Evolutionary conservation across 2,888 invertebrate species (phyloP).

Genomic region (Xanthia togata): DNA sequence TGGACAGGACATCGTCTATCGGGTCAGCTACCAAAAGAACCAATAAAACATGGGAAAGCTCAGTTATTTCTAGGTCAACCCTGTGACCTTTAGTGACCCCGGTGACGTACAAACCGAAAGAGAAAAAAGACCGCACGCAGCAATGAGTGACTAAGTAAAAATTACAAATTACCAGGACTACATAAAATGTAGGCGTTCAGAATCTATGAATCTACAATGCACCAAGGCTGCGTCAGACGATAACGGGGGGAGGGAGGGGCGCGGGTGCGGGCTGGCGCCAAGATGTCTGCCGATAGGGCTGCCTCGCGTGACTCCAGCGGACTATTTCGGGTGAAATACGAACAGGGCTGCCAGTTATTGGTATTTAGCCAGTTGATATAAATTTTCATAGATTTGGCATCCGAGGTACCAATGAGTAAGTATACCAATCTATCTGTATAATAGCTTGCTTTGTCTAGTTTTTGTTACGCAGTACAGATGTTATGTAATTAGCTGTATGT

Average conservation of each 20-base stretch:
- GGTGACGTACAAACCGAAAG: constrained; percentile 11
- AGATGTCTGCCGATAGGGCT: constrained; percentile 83
- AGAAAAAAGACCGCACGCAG: constrained; percentile 29
- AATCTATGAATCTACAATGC: constrained; percentile 72
- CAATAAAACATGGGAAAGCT: neutral
- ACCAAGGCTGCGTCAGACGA: constrained; percentile 70
- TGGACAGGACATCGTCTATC: too few relatives aligned
- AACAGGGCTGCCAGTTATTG: constrained; percentile 68
- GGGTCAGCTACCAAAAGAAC: neutral
- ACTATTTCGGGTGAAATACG: constrained; percentile 72
- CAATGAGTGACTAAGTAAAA: constrained; percentile 50
- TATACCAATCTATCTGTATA: constrained; percentile 35
- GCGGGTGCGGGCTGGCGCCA: constrained; percentile 72
- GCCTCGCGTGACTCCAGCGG: constrained; percentile 75
- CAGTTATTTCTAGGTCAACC: neutral
- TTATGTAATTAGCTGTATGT: constrained; percentile 22
- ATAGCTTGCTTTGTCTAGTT: constrained; percentile 18
- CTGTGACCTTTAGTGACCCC: constrained; percentile 12
- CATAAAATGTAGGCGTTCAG: constrained; percentile 65
- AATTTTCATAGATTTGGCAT: constrained; percentile 59
- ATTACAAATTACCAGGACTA: constrained; percentile 56
- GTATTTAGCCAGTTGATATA: constrained; percentile 61
- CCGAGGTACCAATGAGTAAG: constrained; percentile 50
- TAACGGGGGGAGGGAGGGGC: constrained; percentile 51
- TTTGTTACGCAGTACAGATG: constrained; percentile 6